Conservation (phyloP, 2,888 invertebrate genomes). For the Cataglyphis livida region DNA sequence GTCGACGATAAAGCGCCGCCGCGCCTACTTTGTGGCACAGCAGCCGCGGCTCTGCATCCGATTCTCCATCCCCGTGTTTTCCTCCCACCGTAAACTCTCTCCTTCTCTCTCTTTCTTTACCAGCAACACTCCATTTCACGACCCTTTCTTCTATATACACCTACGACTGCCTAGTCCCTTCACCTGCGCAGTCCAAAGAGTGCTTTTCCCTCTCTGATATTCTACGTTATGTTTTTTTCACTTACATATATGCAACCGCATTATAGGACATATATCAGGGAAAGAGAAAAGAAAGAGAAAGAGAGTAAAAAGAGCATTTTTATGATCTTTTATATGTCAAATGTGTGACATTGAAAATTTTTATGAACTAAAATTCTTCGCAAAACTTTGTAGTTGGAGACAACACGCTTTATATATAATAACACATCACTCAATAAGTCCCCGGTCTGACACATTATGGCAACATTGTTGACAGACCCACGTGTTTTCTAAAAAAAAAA, state of each 20-base stretch:
- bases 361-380: constrained; percentile 9
- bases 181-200: constrained; percentile 7
- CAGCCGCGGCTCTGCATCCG: constrained; percentile 36
- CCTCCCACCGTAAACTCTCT: background rate
- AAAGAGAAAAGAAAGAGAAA: background rate
- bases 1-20: constrained; percentile 68
- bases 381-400: background rate
- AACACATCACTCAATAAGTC: too few species aligned
- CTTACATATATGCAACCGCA: constrained; percentile 60
- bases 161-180: constrained; percentile 1
- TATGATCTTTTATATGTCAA: background rate
- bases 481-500: too few species aligned
- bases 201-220: constrained; percentile 44
- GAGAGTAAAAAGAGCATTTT: background rate
- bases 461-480: too few species aligned
- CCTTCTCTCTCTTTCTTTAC: constrained; percentile 5
- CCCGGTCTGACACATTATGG: too few species aligned
- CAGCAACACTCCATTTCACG: constrained; percentile 35
- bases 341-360: constrained; percentile 39
- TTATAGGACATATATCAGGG: constrained; percentile 44
- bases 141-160: constrained; percentile 19
- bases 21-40: constrained; percentile 71
- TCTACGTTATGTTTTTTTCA: constrained; percentile 69
- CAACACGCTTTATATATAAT: background rate
- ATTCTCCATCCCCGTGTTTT: constrained; percentile 35